Percentiles rank a stretch among this genome's conserved stretches.
phyloP scores from a whole-genome alignment of 2,888 invertebrate genomes.

The Mesorhabditis sp. region DNA sequence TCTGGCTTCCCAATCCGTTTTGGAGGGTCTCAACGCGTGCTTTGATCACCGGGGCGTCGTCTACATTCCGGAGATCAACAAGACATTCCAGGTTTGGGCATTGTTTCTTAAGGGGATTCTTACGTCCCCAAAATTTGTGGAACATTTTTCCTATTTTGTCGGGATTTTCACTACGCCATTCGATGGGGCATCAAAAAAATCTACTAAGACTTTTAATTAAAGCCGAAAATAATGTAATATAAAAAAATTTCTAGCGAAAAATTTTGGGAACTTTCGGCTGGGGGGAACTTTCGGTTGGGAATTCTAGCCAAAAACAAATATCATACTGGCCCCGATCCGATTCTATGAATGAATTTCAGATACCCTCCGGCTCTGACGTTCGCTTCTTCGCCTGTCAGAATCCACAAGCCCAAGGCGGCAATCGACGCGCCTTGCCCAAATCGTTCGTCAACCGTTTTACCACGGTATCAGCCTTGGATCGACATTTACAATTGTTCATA shows the following conservation, averaged over 20 bases:
- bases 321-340: too few relatives aligned
- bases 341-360: constrained; percentile 9
- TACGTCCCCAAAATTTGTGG: too few relatives aligned
- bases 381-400: constrained; percentile 96
- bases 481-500: constrained; percentile 12
- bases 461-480: constrained; percentile 68
- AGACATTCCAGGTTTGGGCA: constrained; percentile 59
- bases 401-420: constrained; percentile 90
- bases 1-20: constrained; percentile 92
- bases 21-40: constrained; percentile 97
- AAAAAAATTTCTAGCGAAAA: constrained; percentile 49
- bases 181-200: too few relatives aligned
- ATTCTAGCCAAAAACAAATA: too few relatives aligned
- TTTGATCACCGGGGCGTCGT: constrained; percentile 94
- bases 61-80: constrained; percentile 87
- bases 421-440: constrained; percentile 86
- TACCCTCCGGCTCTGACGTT: constrained; percentile 65
- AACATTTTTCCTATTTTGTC: too few relatives aligned
- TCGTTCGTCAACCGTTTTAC: constrained; percentile 96
- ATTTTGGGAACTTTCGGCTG: constrained; percentile 15
- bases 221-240: neutral
- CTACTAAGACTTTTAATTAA: too few relatives aligned
- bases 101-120: too few relatives aligned
- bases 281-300: too few relatives aligned
- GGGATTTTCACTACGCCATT: too few relatives aligned